A percentile compares a stretch with the other conserved stretches of the same genome.
phyloP scores from a whole-genome alignment of 2,888 invertebrate genomes.

The Dioctria rufipes region DNA sequence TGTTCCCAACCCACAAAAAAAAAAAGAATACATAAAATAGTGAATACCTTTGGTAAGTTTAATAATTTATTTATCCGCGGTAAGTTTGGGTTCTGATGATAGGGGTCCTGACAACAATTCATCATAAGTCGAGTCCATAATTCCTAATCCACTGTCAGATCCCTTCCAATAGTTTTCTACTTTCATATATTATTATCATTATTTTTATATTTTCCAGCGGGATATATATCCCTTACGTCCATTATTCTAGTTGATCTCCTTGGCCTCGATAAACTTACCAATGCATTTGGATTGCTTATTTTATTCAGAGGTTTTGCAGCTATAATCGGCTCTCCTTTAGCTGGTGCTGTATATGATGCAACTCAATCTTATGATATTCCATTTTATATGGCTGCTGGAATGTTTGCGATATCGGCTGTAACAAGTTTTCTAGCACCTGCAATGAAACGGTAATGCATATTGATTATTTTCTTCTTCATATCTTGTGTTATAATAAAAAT shows the following conservation, averaged over 20 bases:
- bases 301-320: conserved; percentile 96
- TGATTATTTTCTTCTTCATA: conserved; percentile 16
- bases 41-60: neutral
- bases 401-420: conserved; percentile 87
- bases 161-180: too few species aligned
- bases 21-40: neutral
- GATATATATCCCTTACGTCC: conserved; percentile 97
- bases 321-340: conserved; percentile 86
- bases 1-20: neutral
- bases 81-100: too few species aligned
- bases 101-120: too few species aligned
- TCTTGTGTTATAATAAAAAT: neutral
- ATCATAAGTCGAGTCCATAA: too few species aligned
- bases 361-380: conserved; percentile 89
- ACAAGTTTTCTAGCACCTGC: conserved; percentile 88
- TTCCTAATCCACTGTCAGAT: too few species aligned
- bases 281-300: conserved; percentile 96
- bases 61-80: too few species aligned
- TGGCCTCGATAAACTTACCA: conserved; percentile 95
- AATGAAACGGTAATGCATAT: conserved; percentile 73
- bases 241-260: conserved; percentile 97
- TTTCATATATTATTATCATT: neutral
- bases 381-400: conserved; percentile 92
- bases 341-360: conserved; percentile 92
- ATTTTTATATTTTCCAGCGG: conserved; percentile 76